phyloP scores from a whole-genome alignment of 2,113 vertebrate genomes.

The Rhinopomastus cyanomelas region DNA sequence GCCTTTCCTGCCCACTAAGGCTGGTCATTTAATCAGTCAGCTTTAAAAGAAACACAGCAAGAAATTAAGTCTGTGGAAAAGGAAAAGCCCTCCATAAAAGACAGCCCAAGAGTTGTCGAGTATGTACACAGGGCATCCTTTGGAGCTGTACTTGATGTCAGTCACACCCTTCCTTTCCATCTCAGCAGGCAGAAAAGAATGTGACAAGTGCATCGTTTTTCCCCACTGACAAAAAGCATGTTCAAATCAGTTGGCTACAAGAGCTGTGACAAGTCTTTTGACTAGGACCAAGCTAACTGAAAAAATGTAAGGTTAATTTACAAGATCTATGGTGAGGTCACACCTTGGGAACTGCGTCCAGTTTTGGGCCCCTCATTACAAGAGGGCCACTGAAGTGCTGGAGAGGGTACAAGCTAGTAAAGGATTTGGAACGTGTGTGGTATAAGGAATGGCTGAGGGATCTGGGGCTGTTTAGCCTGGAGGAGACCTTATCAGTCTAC shows the following conservation, averaged over 20 bases:
- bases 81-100: not conserved
- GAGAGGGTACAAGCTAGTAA: too few relatives aligned
- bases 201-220: not conserved
- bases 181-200: not conserved
- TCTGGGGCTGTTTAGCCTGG: too few relatives aligned
- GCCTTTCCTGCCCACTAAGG: slow-evolving; percentile 21
- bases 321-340: not conserved
- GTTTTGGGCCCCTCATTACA: too few relatives aligned
- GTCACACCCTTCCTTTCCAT: not conserved
- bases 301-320: not conserved
- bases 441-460: too few relatives aligned
- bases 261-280: not conserved
- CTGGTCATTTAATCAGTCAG: not conserved
- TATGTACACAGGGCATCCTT: not conserved
- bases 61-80: not conserved
- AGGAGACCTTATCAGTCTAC: too few relatives aligned
- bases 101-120: not conserved
- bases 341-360: too few relatives aligned
- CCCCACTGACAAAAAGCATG: not conserved
- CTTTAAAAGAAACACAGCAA: slow-evolving; percentile 27
- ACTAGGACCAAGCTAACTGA: not conserved
- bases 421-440: too few relatives aligned
- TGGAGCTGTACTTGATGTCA: not conserved
- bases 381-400: too few relatives aligned
- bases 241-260: not conserved